Base-by-base conservation (phyloP, 2,113 vertebrate species). In the Brachyistius frenatus region DNA sequence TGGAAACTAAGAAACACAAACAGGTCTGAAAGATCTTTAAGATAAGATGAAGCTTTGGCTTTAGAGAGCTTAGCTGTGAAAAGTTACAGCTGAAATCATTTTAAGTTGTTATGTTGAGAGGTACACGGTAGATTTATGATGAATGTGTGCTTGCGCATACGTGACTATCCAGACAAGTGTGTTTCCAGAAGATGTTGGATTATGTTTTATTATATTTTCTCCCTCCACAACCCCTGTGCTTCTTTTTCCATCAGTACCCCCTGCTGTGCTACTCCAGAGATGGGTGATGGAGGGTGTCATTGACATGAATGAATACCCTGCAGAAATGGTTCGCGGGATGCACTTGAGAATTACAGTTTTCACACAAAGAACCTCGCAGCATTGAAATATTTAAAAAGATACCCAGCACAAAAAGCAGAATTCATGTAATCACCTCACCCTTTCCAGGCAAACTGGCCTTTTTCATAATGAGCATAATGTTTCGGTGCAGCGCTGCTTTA, bases 301-400 rank as follows among this genome's bases (percentile, higher is more conserved):
- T 7, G 16, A 68, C 39, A 68, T 56, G 49, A 68, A 1, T 55
- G 33, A 67, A 54, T 54, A 0, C 50, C 36, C 23, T 55, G 53
- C 41, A 56, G 66, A 56, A 55, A 55, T 13, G 11, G 23, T 30
- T 13, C 37, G 11, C 7, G 16, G 15, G 14, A 23, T 50, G 49
- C 49, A 50, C 56, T 69, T 44, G 14, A 44, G 53, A n/a, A 56
- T 69, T 53, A 69, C 58, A 41, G 16, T 39, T 61, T 23, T 1
- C 31, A 11, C 30, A 47, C n/a, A 53, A 53, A 54, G 0, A 23
- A 49, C 4, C 4, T 15, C 8, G 54, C 30, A 41, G 54, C 44
- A 36, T 5, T 47, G 7, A 70, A n/a, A 5, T 30, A 11, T 54
- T 54, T 31, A 33, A n/a, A 46, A 69, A 4, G 5, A 30, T n/a